A percentile compares a stretch with the other conserved stretches of the same genome.
Evolutionary conservation across 2,113 vertebrate species (phyloP).

Genomic region (Cyanocitta stelleri): DNA sequence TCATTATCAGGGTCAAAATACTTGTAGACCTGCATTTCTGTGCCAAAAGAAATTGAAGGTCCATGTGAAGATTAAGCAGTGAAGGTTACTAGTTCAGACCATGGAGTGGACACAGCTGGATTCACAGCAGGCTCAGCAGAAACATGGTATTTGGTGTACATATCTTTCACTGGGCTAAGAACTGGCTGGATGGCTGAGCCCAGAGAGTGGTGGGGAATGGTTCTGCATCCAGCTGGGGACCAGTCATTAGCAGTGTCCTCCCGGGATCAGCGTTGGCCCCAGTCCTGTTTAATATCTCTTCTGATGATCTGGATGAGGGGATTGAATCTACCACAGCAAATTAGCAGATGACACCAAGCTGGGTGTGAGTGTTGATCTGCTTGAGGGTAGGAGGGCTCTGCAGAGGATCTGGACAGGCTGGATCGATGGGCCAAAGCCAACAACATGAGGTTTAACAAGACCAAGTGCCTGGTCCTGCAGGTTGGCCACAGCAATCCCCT

Average conservation of each 20-base stretch:
- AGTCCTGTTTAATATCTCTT: background rate
- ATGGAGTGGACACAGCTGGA: background rate
- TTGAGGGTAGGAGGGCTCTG: background rate
- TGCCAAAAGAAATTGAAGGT: background rate
- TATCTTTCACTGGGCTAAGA: background rate
- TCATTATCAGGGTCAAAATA: background rate
- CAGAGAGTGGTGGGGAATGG: fast-evolving
- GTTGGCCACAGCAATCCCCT: background rate
- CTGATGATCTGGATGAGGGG: background rate
- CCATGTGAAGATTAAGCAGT: background rate
- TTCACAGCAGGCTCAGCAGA: background rate
- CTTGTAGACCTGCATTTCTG: background rate
- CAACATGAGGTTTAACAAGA: background rate
- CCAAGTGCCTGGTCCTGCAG: background rate
- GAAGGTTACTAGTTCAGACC: background rate
- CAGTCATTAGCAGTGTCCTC: fast-evolving
- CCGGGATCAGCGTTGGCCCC: background rate
- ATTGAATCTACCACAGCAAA: background rate
- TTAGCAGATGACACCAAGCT: background rate
- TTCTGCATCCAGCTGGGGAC: background rate
- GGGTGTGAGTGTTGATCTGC: no score
- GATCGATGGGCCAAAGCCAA: fast-evolving
- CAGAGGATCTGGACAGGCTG: background rate
- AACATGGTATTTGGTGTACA: background rate
- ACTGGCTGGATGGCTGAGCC: fast-evolving